Evolutionary conservation across 2,888 invertebrate species (phyloP), one percentile per base, ranked within the genome.

Genomic region (Kuschelorhynchus macadamiae): DNA sequence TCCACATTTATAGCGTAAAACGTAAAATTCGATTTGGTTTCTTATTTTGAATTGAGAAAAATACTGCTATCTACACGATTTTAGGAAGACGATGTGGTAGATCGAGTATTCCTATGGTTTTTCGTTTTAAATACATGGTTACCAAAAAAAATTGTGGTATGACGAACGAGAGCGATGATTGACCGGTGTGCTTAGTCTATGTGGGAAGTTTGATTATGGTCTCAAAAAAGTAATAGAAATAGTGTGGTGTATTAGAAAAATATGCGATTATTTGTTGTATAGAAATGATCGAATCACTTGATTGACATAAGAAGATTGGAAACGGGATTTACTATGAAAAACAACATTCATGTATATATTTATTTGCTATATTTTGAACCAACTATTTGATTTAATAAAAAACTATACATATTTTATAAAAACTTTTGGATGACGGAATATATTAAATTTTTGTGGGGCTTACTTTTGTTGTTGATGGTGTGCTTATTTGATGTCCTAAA

Each of bases 1-100:
- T n/a, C 32, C 33, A 12, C 9, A 44, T 61, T 52, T 32, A 50
- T 16, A 61, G 12, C 61, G 52, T 61, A 61, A 52, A 52, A 52
- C 61, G 42, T 41, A 25, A 16, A 18, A 61, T 61, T 61, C 61
- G 61, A 61, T 61, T 50, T 52, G 61, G 61, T 61, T 61, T 49
- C 44, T 50, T 33, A 16, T 44, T 44, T 18, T n/a, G 32, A 52
- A 52, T 61, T 44, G 50, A 52, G 52, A 52, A 61, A 61, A 61
- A 61, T 52, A 52, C 60, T n/a, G 41, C 47, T 60, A 49, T 61
- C 61, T 52, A 33, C 52, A 52, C 52, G 44, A 61, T 52, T 61
- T 52, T 9, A 52, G 42, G 33, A 61, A 39, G 30, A 18, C 52
- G 42, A 61, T 52, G 61, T 52, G 61, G 52, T 52, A 61, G 61